A percentile compares a stretch with the other conserved stretches of the same genome.
These are phyloP conservation scores for Otolemur crassicaudatus DNA, from an alignment of 2,797 vertebrate genomes.

Conservation along the genomic window DNA sequence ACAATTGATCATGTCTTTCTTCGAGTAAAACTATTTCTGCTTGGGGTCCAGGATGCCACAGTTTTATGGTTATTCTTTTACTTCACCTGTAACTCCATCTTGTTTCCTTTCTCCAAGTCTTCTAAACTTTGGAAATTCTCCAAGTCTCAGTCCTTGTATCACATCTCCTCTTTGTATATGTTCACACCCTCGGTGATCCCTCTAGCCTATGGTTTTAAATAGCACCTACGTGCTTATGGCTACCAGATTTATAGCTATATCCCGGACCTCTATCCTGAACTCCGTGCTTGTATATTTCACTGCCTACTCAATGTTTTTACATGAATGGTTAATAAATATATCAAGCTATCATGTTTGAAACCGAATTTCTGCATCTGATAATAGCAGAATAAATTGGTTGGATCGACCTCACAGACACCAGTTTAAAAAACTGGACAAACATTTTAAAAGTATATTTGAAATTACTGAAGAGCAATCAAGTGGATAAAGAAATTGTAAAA, in stretches of 20 bases:
- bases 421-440: background rate
- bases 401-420: background rate
- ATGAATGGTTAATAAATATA: background rate
- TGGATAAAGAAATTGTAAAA: background rate
- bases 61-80: background rate
- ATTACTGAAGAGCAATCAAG: background rate
- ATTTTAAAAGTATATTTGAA: slow-evolving; percentile 4
- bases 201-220: background rate
- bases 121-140: background rate
- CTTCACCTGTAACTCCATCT: background rate
- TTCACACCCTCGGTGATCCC: background rate
- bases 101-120: background rate
- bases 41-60: background rate
- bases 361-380: slow-evolving; percentile 1
- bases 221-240: background rate
- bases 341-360: background rate
- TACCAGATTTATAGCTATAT: background rate
- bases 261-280: background rate
- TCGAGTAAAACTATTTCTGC: background rate
- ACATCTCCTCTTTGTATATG: background rate
- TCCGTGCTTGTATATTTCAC: background rate
- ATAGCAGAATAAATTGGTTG: background rate
- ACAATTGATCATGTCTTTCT: slow-evolving; percentile 26
- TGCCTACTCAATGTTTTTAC: background rate
- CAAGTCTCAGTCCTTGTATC: background rate